Evolutionary conservation across 2,888 invertebrate genomes (phyloP).

Genomic region (Rhopalosiphum nymphaeae): DNA sequence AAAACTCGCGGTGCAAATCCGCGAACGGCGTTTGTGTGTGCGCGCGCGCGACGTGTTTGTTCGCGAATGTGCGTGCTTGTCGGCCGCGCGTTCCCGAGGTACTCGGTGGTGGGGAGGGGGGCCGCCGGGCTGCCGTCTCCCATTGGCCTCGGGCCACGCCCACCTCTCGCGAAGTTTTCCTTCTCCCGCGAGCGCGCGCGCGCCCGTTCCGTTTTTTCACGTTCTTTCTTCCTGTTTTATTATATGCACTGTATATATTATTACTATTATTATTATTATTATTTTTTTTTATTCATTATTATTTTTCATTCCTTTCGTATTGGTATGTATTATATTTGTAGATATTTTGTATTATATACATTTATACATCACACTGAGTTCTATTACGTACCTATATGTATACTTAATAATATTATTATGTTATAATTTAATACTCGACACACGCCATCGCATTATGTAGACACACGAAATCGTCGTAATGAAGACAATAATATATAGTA

Average conservation of each 20-base stretch:
- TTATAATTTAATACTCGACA: neutral
- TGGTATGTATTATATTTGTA: neutral
- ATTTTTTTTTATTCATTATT: neutral
- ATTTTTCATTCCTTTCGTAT: neutral
- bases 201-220: neutral
- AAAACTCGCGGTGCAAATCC: neutral
- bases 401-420: neutral
- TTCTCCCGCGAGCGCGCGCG: neutral
- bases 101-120: neutral
- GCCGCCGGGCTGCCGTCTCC: neutral
- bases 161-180: constrained; percentile 5
- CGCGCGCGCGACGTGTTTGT: constrained; percentile 24
- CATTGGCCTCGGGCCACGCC: constrained; percentile 9
- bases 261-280: neutral
- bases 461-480: neutral
- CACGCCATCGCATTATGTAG: neutral
- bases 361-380: neutral
- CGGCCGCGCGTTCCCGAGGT: neutral
- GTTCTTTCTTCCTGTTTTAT: neutral
- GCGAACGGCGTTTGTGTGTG: constrained; percentile 8
- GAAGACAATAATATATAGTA: too few relatives aligned
- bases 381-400: neutral
- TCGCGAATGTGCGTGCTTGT: constrained; percentile 37
- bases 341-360: neutral
- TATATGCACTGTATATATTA: neutral